Conservation (phyloP, 2,888 invertebrate species). For the Atethmia centrago region DNA sequence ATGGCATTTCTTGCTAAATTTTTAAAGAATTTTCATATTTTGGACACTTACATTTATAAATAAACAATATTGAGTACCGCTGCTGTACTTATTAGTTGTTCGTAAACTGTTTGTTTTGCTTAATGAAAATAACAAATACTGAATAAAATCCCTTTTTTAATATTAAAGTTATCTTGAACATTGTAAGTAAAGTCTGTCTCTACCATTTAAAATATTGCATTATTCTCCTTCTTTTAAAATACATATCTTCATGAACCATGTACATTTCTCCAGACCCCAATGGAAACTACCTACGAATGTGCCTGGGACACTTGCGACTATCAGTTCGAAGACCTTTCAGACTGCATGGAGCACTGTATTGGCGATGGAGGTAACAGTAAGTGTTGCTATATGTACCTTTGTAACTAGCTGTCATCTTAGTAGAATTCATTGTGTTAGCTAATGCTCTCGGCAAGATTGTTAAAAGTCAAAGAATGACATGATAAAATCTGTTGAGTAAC, state of each 20-base stretch:
- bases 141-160: neutral
- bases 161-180: neutral
- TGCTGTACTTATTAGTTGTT: neutral
- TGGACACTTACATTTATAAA: neutral
- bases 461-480: no score
- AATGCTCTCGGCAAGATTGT: no score
- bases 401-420: constrained; percentile 15
- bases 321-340: constrained; percentile 97
- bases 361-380: constrained; percentile 94
- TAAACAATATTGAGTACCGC: neutral
- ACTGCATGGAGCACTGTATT: constrained; percentile 97
- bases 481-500: no score
- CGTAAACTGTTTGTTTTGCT: neutral
- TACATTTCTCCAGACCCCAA: constrained; percentile 75
- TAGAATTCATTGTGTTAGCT: neutral
- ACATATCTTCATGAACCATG: constrained; percentile 7
- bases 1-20: neutral
- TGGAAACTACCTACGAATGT: constrained; percentile 94
- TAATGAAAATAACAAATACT: neutral
- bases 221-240: neutral
- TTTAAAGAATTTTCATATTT: neutral
- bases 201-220: neutral
- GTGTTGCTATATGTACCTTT: constrained; percentile 65
- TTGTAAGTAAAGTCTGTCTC: neutral
- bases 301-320: constrained; percentile 98